Percentiles rank a stretch among this genome's conserved stretches.
phyloP scores from a whole-genome alignment of 2,888 invertebrate species.

The Lasioglossum marginatum region DNA sequence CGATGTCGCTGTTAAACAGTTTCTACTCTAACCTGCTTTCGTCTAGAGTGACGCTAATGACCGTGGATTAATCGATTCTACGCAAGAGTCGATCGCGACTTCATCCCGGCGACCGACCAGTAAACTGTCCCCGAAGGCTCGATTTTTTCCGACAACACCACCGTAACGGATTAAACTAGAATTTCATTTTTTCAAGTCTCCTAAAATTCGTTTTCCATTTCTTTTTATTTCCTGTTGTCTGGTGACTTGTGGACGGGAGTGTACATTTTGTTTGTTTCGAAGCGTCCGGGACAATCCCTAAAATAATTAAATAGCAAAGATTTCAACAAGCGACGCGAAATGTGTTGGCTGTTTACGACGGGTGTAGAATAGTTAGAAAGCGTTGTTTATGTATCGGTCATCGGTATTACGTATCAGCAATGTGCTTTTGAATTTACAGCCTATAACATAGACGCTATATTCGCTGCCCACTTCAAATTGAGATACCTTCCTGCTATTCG shows the following conservation, averaged over 20 bases:
- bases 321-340: neutral
- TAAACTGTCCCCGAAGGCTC: neutral
- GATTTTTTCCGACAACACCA: neutral
- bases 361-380: neutral
- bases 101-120: neutral
- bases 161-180: neutral
- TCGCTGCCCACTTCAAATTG: neutral
- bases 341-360: neutral
- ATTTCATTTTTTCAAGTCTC: neutral
- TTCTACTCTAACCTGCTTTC: constrained; percentile 46
- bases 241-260: too few species aligned
- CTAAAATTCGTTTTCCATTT: neutral
- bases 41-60: constrained; percentile 43
- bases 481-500: neutral
- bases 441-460: neutral
- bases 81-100: constrained; percentile 18
- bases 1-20: constrained; percentile 58
- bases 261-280: neutral
- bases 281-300: neutral
- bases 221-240: neutral
- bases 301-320: neutral
- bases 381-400: neutral
- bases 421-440: neutral
- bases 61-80: constrained; percentile 46
- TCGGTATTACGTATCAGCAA: neutral